phyloP scores from a whole-genome alignment of 2,888 invertebrate species.

The Sesamia inferens region DNA sequence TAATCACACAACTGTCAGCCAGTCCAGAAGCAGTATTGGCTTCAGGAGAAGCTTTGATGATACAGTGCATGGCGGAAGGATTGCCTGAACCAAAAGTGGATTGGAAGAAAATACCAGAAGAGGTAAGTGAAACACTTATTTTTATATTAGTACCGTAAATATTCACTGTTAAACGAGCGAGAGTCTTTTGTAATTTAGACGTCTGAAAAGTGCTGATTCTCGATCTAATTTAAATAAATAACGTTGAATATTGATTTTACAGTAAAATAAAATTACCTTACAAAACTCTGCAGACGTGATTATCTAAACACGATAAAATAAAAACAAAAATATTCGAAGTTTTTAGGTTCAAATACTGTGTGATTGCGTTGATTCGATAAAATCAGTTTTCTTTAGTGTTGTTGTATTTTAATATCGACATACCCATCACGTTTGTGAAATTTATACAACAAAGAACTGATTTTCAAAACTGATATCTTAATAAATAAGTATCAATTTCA shows the following conservation, averaged over 20 bases:
- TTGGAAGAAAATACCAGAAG: constrained; percentile 75
- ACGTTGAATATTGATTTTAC: no score
- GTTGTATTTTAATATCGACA: neutral
- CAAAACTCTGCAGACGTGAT: neutral
- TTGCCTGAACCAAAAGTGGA: constrained; percentile 75
- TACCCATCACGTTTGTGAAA: neutral
- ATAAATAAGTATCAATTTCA: no score
- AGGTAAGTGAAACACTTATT: constrained; percentile 53
- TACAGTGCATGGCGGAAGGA: constrained; percentile 80
- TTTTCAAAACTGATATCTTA: neutral
- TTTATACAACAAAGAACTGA: neutral
- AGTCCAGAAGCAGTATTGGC: constrained; percentile 69
- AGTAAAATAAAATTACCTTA: neutral
- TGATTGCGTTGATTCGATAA: no score
- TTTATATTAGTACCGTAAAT: no score
- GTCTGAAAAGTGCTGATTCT: no score
- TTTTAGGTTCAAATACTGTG: no score
- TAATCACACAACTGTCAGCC: constrained; percentile 71
- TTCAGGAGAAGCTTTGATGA: constrained; percentile 69
- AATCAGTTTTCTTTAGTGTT: neutral
- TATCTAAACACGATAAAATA: neutral
- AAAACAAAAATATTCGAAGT: neutral
- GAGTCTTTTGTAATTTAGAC: neutral
- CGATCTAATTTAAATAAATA: no score
- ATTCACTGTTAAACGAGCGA: neutral